Conservation (phyloP, 2,113 vertebrate species). For the Geococcyx californianus region DNA sequence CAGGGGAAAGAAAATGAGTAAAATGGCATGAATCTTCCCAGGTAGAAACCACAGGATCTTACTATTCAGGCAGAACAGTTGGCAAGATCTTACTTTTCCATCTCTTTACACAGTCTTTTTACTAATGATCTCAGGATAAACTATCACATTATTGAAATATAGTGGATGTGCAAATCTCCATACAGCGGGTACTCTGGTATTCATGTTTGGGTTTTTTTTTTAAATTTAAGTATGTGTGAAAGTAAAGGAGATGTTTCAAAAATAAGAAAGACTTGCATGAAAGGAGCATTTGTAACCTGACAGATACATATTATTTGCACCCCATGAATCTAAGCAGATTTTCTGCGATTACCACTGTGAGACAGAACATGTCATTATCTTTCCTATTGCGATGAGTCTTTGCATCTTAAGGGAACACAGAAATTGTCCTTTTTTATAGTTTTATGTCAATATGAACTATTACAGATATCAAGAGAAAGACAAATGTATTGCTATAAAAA, state of each 20-base stretch:
- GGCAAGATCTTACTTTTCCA: not conserved
- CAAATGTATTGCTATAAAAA: not conserved
- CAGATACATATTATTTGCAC: slow-evolving; percentile 5
- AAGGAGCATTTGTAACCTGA: not conserved
- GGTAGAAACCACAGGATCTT: not conserved
- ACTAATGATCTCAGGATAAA: not conserved
- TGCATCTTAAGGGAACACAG: not conserved
- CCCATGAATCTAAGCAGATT: slow-evolving; percentile 22
- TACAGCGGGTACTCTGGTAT: not conserved
- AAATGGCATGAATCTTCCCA: not conserved
- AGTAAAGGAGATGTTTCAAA: not conserved
- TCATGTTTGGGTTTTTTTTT: slow-evolving; percentile 15
- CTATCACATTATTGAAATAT: not conserved
- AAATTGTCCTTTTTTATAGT: not conserved
- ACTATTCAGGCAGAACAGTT: not conserved
- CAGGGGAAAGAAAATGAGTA: not conserved
- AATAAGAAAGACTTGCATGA: slow-evolving; percentile 18
- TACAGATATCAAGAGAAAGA: not conserved
- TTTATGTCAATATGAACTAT: not conserved
- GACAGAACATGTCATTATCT: not conserved
- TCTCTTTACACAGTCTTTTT: not conserved
- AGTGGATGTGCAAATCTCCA: slow-evolving; percentile 10
- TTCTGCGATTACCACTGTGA: not conserved
- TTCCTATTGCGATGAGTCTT: not conserved
- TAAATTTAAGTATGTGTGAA: slow-evolving; percentile 41